Evolutionary conservation across 2,888 invertebrate species (phyloP), one percentile per base, ranked within the genome.

Genomic region (Lepeophtheirus nordmannii): DNA sequence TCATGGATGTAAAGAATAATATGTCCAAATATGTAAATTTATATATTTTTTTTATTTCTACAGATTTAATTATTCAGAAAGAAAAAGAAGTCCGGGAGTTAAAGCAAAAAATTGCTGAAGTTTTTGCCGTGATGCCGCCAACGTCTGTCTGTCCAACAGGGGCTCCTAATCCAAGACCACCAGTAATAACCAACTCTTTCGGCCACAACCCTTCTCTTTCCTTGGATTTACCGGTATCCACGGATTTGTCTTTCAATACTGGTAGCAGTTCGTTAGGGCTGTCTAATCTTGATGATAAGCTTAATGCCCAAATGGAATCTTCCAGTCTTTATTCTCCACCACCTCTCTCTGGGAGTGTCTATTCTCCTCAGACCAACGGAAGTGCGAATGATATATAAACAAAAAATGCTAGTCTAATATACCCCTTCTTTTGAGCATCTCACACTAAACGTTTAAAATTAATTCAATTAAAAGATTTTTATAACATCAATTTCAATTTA

Each of bases 31-130:
- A 23, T 14, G 5, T n/a, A n/a, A n/a, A n/a, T n/a, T n/a, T 22
- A 58, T 20, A 3, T 37, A n/a, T 65, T 61, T 65, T 41, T 68
- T 69, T 68, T 67, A 68, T 68, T 70, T 70, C 75, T 76, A 1
- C 76, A 93, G 93, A 81, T 78, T 75, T 85, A 72, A 84, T 90
- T 75, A 82, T 85, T 72, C 82, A 83, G 70, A 89, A 89, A 78
- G 92, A 93, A 72, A 87, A 88, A 73, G 92, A 93, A 78, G 85
- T 94, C 71, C 86, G 86, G 71, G 89, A 90, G 75, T 81, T 94
- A 71, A 92, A 92, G 76, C 82, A 85, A 68, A 87, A 88, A 79
- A 85, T 89, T 75, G 91, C 91, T 69, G 93, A 94, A 79, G 85
- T 93, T 75, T 79, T 94, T 77, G 93, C 93, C 37, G 88, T 93